Conservation (phyloP, 2,888 invertebrate species). For the Amblyjoppa proteus region DNA sequence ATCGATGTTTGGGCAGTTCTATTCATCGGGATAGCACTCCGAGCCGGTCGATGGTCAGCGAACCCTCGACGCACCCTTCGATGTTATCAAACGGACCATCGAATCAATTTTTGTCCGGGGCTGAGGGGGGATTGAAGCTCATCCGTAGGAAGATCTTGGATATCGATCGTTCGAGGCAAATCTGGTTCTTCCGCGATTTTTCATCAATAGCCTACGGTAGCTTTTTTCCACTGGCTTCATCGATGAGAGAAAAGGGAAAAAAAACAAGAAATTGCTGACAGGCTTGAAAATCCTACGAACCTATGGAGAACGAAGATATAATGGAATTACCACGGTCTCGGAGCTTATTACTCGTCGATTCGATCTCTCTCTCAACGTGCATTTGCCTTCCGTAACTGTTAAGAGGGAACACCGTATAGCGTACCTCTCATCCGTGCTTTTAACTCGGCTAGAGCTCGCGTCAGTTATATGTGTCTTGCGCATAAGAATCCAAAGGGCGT, state of each 20-base stretch:
- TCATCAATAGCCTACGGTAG: not conserved
- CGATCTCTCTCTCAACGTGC: not conserved
- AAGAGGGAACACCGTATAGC: not conserved
- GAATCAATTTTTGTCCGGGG: slow-evolving; percentile 47
- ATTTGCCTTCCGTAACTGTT: not conserved
- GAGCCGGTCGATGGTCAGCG: slow-evolving; percentile 1
- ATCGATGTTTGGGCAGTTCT: slow-evolving; percentile 6
- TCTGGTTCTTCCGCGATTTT: not conserved
- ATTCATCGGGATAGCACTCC: not conserved
- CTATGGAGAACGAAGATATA: not conserved
- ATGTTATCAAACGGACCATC: slow-evolving; percentile 36
- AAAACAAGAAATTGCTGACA: not conserved
- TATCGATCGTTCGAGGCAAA: not conserved
- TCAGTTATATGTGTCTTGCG: not conserved
- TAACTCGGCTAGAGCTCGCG: not conserved
- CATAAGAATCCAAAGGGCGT: not conserved
- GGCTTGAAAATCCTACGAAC: not conserved
- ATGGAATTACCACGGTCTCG: slow-evolving; percentile 29
- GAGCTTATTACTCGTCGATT: slow-evolving; percentile 45
- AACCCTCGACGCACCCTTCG: slow-evolving; percentile 7
- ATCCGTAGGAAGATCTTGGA: not conserved
- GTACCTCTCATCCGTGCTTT: slow-evolving; percentile 9
- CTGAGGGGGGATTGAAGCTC: not conserved
- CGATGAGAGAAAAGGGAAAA: not conserved
- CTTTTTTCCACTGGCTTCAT: not conserved